These are phyloP conservation scores for Cynopterus sphinx DNA, from an alignment of 2,797 vertebrate genomes.

Conservation along the genomic window DNA sequence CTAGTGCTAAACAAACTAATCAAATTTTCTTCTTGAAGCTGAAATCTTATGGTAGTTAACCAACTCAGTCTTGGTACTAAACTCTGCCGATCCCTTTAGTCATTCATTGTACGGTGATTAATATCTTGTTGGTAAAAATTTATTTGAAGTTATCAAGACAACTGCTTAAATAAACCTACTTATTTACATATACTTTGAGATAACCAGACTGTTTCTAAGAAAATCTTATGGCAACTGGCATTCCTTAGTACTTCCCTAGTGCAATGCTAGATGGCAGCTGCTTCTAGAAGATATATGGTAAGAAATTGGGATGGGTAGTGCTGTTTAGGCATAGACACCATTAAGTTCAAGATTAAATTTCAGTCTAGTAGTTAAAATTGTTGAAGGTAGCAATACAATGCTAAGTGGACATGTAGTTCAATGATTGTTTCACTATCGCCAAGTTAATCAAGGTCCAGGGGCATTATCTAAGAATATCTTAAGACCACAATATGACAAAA, in stretches of 20 bases:
- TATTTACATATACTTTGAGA: neutral
- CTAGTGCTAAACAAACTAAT: neutral
- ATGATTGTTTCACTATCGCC: neutral
- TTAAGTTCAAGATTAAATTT: neutral
- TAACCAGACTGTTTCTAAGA: neutral
- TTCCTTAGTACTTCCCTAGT: neutral
- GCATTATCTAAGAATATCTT: constrained; percentile 54
- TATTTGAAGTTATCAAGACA: neutral
- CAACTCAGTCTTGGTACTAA: neutral
- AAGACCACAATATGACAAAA: constrained; percentile 29
- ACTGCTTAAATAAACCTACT: neutral
- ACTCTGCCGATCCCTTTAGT: neutral
- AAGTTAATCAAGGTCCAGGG: neutral
- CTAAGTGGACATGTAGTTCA: neutral
- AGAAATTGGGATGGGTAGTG: neutral
- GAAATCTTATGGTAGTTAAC: neutral
- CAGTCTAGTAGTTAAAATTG: neutral
- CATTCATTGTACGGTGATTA: neutral
- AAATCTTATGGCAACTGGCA: neutral
- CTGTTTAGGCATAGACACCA: neutral
- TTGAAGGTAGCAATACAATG: constrained; percentile 10
- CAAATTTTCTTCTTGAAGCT: neutral
- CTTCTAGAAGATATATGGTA: neutral
- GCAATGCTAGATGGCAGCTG: neutral
- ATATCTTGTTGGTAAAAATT: neutral